Conservation (phyloP, 2,888 invertebrate species). For the Tipula helvola region DNA sequence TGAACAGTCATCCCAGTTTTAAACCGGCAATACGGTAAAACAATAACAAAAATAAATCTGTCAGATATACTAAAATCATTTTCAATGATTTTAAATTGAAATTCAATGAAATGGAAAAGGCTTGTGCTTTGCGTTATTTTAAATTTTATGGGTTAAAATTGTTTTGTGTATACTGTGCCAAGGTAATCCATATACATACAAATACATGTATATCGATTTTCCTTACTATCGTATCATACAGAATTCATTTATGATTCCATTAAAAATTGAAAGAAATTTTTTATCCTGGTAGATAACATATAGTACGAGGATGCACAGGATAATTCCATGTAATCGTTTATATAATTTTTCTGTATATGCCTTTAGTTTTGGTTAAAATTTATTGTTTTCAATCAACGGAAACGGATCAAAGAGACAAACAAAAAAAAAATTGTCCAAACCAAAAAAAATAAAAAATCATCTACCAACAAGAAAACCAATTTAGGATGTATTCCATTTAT, state of each 20-base stretch:
- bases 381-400: slow-evolving; percentile 10
- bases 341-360: background rate
- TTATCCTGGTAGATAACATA: background rate
- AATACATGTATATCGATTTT: background rate
- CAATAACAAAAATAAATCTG: background rate
- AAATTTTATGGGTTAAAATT: background rate
- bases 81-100: background rate
- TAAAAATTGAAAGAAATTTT: background rate
- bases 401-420: slow-evolving; percentile 1
- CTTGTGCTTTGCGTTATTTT: background rate
- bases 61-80: background rate
- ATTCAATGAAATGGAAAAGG: background rate
- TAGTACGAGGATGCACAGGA: background rate
- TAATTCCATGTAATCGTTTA: background rate
- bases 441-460: background rate
- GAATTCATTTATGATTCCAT: slow-evolving; percentile 6
- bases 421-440: background rate
- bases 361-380: slow-evolving; percentile 5
- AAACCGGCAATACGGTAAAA: background rate
- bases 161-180: background rate
- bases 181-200: no score
- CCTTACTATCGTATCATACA: background rate
- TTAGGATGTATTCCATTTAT: slow-evolving; percentile 4
- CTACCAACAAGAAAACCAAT: slow-evolving; percentile 5
- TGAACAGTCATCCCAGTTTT: background rate